A percentile compares a stretch with the other conserved stretches of the same genome.
Evolutionary conservation across 2,888 invertebrate species (phyloP).

Genomic region (Dolichopus griseipennis): DNA sequence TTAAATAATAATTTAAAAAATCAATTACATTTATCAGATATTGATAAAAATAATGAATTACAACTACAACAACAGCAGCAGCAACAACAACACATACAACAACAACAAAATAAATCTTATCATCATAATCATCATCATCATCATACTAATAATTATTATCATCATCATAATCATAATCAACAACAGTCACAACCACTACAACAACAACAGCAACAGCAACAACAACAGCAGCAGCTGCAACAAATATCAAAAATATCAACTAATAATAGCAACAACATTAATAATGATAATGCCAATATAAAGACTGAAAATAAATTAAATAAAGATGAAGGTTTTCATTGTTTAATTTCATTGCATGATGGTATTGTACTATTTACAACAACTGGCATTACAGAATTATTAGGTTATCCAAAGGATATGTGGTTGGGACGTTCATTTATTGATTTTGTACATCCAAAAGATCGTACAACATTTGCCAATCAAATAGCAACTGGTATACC

Average conservation of each 20-base stretch:
- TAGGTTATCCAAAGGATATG: slow-evolving; percentile 75
- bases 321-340: slow-evolving; percentile 62
- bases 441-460: slow-evolving; percentile 76
- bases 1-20: background rate
- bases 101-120: too few relatives aligned
- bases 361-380: slow-evolving; percentile 73
- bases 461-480: slow-evolving; percentile 61
- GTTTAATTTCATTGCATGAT: slow-evolving; percentile 74
- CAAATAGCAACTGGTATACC: slow-evolving; percentile 62
- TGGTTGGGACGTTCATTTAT: slow-evolving; percentile 80
- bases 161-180: background rate
- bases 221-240: background rate
- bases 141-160: background rate
- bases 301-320: slow-evolving; percentile 2
- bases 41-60: background rate
- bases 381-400: slow-evolving; percentile 53
- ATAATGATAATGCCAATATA: background rate
- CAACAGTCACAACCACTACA: background rate
- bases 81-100: background rate
- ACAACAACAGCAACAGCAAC: background rate
- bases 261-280: background rate
- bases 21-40: background rate
- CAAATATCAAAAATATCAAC: background rate
- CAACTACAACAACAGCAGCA: background rate
- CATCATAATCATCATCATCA: background rate